These are phyloP conservation scores for Falco punctatus DNA, from an alignment of 2,113 vertebrate genomes.

Conservation along the genomic window DNA sequence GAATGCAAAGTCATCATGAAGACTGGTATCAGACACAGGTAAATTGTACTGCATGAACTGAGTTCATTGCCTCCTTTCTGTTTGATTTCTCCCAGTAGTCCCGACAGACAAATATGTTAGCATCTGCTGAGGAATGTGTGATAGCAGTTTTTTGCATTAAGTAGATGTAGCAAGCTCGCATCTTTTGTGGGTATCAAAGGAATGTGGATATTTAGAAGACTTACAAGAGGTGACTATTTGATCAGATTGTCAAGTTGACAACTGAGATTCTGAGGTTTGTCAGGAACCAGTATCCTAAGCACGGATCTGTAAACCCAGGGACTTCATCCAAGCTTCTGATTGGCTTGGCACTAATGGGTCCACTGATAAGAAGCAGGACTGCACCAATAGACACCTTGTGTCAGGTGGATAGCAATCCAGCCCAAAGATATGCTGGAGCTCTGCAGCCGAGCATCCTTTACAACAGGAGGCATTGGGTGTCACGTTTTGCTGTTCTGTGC, in stretches of 20 bases:
- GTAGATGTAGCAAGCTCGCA: not conserved
- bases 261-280: not conserved
- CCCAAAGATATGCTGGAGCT: not conserved
- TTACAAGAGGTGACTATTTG: not conserved
- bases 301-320: not conserved
- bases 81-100: not conserved
- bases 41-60: not conserved
- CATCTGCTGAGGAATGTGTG: fast-evolving
- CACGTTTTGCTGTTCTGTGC: not conserved
- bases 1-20: not conserved
- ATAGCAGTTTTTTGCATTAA: not conserved
- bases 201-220: not conserved
- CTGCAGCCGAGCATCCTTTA: not conserved
- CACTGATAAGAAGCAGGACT: not conserved
- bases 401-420: fast-evolving
- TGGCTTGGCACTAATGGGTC: not conserved
- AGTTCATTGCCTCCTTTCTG: not conserved
- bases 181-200: not conserved
- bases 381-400: not conserved
- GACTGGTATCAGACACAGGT: not conserved
- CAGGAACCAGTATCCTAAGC: not conserved
- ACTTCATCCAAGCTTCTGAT: not conserved
- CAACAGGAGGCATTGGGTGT: not conserved
- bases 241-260: not conserved
- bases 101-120: not conserved